Conservation (phyloP, 2,888 invertebrate genomes). For the Synanthedon myopaeformis region DNA sequence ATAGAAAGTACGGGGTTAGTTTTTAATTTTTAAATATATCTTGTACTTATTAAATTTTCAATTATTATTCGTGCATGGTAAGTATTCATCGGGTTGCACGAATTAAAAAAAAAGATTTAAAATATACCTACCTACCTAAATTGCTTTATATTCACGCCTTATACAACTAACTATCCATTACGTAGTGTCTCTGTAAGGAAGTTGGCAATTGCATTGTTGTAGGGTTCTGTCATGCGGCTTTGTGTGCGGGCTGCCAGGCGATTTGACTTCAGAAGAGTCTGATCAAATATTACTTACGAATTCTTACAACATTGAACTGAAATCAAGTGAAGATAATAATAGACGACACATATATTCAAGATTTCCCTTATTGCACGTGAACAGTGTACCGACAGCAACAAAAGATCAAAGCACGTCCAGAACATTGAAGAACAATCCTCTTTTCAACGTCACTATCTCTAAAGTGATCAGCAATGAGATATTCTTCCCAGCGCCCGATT, state of each 20-base stretch:
- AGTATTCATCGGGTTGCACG: not conserved
- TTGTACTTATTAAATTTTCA: too few relatives aligned
- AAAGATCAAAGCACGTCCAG: slow-evolving; percentile 65
- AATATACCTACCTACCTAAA: not conserved
- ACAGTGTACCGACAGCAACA: slow-evolving; percentile 34
- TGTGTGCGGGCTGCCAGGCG: slow-evolving; percentile 61
- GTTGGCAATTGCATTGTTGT: slow-evolving; percentile 11
- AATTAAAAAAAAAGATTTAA: not conserved
- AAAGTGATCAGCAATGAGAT: slow-evolving; percentile 63
- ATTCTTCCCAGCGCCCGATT: slow-evolving; percentile 73
- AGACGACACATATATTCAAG: slow-evolving; percentile 44
- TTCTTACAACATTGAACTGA: slow-evolving; percentile 68
- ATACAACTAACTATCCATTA: not conserved
- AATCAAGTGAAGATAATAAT: slow-evolving; percentile 37
- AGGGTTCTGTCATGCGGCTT: slow-evolving; percentile 72
- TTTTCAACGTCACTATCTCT: slow-evolving; percentile 68
- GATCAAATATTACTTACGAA: slow-evolving; percentile 56
- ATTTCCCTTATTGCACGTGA: slow-evolving; percentile 43
- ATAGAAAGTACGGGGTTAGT: too few relatives aligned
- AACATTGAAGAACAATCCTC: slow-evolving; percentile 67
- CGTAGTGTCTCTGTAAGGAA: not conserved
- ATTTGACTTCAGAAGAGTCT: slow-evolving; percentile 47
- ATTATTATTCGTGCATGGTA: not conserved
- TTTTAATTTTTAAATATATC: too few relatives aligned
- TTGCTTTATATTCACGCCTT: not conserved